Conservation (phyloP, 2,113 vertebrate genomes). For the Glaucomys volans region DNA sequence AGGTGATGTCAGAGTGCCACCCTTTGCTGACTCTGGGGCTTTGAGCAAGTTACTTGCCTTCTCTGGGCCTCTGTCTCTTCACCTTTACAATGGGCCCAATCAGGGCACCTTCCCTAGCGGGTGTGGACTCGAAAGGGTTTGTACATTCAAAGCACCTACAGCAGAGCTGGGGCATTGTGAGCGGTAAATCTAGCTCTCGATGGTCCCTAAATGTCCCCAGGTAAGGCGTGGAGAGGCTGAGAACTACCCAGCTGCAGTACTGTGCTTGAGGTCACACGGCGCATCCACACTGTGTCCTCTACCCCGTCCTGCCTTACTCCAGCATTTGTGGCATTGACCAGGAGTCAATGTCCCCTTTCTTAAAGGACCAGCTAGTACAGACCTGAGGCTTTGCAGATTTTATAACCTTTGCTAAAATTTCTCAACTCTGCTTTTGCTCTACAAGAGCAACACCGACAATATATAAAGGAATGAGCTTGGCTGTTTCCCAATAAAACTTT, state of each 20-base stretch:
- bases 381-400: neutral
- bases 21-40: neutral
- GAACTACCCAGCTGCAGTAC: neutral
- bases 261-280: neutral
- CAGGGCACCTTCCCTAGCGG: neutral
- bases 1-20: neutral
- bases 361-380: too few species aligned
- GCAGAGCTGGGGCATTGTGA: neutral
- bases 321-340: neutral
- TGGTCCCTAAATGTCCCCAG: neutral
- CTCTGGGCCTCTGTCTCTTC: neutral
- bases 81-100: neutral
- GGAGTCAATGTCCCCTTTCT: neutral
- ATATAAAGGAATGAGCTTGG: neutral
- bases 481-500: neutral
- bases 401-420: neutral
- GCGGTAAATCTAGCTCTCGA: neutral
- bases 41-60: neutral
- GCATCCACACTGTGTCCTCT: neutral
- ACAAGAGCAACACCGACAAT: neutral
- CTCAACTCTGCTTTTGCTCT: too few species aligned
- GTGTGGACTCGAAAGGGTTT: neutral
- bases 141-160: neutral
- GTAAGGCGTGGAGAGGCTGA: neutral
- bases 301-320: neutral